Conservation (phyloP, 1,140 invertebrate species). For the Drosophila willistoni region DNA sequence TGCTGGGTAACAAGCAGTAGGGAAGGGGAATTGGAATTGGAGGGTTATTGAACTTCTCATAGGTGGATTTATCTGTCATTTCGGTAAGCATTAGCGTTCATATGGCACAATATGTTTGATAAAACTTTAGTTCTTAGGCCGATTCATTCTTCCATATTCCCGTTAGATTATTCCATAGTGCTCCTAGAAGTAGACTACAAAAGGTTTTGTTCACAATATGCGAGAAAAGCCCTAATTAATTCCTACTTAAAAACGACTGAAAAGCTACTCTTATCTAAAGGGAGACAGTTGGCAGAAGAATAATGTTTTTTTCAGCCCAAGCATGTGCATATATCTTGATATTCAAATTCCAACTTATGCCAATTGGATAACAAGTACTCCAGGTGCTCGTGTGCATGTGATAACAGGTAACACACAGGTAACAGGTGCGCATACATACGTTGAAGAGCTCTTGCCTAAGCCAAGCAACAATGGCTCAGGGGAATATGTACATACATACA, state of each 20-base stretch:
- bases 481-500: slow-evolving; percentile 15
- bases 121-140: background rate
- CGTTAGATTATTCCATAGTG: background rate
- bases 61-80: slow-evolving; percentile 24
- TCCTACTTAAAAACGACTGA: background rate
- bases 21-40: background rate
- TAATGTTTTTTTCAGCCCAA: background rate
- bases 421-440: slow-evolving; percentile 56
- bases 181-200: slow-evolving; percentile 3
- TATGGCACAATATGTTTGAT: background rate
- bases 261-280: background rate
- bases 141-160: background rate
- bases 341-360: slow-evolving; percentile 8
- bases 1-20: background rate
- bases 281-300: background rate
- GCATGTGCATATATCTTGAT: background rate
- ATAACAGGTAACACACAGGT: slow-evolving; percentile 48
- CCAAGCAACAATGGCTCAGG: slow-evolving; percentile 38
- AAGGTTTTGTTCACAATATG: background rate
- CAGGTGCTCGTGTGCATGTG: slow-evolving; percentile 3
- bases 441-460: slow-evolving; percentile 11
- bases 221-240: background rate
- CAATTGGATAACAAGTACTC: slow-evolving; percentile 13
- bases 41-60: background rate
- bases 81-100: background rate